Evolutionary conservation across 1,140 invertebrate genomes (phyloP).

Genomic region (Tigriopus japonicus): DNA sequence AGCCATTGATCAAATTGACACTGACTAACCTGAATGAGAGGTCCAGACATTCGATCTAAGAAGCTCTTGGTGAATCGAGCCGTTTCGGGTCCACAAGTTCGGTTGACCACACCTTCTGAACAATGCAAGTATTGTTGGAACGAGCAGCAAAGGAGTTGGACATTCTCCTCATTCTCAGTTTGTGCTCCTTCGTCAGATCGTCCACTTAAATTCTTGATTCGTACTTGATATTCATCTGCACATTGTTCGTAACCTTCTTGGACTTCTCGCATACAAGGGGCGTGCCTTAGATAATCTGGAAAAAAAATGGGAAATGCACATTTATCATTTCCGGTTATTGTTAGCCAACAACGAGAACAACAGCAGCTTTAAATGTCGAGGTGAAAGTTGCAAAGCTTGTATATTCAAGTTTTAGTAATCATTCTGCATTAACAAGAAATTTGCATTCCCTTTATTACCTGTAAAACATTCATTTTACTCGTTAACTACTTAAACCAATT

Average conservation of each 20-base stretch:
- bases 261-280: slow-evolving; percentile 21
- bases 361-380: too few species aligned
- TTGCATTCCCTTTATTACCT: too few species aligned
- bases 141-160: slow-evolving; percentile 17
- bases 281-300: slow-evolving; percentile 21
- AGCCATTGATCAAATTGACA: background rate
- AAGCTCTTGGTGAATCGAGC: slow-evolving; percentile 21
- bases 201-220: slow-evolving; percentile 17
- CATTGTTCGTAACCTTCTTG: slow-evolving; percentile 21
- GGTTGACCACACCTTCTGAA: slow-evolving; percentile 19
- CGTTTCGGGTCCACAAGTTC: slow-evolving; percentile 20
- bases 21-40: slow-evolving; percentile 20
- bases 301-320: background rate
- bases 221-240: slow-evolving; percentile 19
- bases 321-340: background rate
- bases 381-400: too few species aligned
- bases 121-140: slow-evolving; percentile 22
- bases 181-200: background rate
- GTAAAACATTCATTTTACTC: too few species aligned
- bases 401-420: too few species aligned
- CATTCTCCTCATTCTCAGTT: slow-evolving; percentile 1
- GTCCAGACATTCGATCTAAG: slow-evolving; percentile 22
- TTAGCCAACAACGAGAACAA: too few species aligned
- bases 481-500: too few species aligned
- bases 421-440: too few species aligned